Conservation (phyloP, 2,113 vertebrate species). For the Dicaeum eximium region DNA sequence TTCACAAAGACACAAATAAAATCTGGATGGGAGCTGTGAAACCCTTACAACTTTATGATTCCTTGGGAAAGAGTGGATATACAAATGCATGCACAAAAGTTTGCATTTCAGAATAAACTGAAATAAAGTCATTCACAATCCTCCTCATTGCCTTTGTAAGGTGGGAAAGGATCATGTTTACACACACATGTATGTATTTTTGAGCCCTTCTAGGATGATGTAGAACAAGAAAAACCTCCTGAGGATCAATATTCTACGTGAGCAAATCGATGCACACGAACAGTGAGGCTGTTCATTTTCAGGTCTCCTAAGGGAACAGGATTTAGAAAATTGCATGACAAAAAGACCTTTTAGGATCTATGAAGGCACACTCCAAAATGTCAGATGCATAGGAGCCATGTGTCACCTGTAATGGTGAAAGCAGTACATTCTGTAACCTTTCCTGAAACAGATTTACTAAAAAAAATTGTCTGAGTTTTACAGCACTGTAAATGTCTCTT, state of each 20-base stretch:
- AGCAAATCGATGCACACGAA: background rate
- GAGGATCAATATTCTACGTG: background rate
- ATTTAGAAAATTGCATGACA: slow-evolving; percentile 2
- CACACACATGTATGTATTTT: background rate
- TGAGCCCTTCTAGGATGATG: background rate
- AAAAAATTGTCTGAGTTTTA: background rate
- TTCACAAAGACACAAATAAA: background rate
- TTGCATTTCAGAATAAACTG: background rate
- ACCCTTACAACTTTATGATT: background rate
- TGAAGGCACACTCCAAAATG: slow-evolving; percentile 24
- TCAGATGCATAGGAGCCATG: background rate
- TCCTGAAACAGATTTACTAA: background rate
- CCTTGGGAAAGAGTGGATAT: background rate
- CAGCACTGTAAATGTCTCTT: background rate
- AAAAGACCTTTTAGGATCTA: slow-evolving; percentile 27
- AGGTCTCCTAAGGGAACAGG: background rate
- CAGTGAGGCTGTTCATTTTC: background rate
- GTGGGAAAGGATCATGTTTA: background rate
- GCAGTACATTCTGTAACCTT: background rate
- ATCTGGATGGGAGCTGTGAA: background rate
- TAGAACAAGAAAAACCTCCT: background rate
- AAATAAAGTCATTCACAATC: background rate
- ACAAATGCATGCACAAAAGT: background rate
- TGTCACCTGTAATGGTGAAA: background rate
- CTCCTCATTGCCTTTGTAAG: background rate